A percentile compares a stretch with the other conserved stretches of the same genome.
Conservation (phyloP, 2,888 invertebrate species). For the Drosophila engyochracea region DNA sequence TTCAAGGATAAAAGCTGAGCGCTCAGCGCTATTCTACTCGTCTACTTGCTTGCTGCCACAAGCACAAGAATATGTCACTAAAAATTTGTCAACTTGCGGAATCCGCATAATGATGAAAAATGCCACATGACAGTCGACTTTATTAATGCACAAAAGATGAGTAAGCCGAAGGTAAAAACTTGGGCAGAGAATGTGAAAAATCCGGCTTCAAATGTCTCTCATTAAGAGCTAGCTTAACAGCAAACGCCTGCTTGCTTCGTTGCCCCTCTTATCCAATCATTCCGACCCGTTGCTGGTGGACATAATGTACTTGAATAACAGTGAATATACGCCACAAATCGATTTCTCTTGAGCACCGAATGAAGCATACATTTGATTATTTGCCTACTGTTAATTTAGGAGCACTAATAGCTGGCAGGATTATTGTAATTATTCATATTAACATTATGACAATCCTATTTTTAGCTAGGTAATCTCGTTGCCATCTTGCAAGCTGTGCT, state of each 20-base stretch:
- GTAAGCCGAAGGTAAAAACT: conserved; percentile 7
- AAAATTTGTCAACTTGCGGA: conserved; percentile 71
- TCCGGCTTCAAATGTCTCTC: conserved; percentile 28
- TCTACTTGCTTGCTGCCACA: conserved; percentile 24
- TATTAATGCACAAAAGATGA: conserved; percentile 47
- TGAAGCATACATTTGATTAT: neutral
- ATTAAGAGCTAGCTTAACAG: conserved; percentile 36
- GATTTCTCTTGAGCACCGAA: neutral
- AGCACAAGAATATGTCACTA: conserved; percentile 56
- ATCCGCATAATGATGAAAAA: conserved; percentile 64
- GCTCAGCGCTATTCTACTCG: conserved; percentile 9
- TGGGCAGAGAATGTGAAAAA: conserved; percentile 41
- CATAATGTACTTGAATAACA: neutral
- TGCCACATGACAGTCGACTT: conserved; percentile 54
- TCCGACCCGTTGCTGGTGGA: conserved; percentile 9
- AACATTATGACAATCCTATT: neutral
- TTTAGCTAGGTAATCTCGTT: neutral
- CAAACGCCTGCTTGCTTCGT: neutral
- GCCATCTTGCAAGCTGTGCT: conserved; percentile 1
- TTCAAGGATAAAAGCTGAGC: conserved; percentile 69
- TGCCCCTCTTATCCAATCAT: conserved; percentile 6
- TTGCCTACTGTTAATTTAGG: neutral
- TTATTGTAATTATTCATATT: neutral
- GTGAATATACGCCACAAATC: neutral
- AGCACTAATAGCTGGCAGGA: neutral